Percentiles rank a stretch among this genome's conserved stretches.
phyloP scores from a whole-genome alignment of 64 coral and sea anemone species.

The Catalaphyllia jardinei region DNA sequence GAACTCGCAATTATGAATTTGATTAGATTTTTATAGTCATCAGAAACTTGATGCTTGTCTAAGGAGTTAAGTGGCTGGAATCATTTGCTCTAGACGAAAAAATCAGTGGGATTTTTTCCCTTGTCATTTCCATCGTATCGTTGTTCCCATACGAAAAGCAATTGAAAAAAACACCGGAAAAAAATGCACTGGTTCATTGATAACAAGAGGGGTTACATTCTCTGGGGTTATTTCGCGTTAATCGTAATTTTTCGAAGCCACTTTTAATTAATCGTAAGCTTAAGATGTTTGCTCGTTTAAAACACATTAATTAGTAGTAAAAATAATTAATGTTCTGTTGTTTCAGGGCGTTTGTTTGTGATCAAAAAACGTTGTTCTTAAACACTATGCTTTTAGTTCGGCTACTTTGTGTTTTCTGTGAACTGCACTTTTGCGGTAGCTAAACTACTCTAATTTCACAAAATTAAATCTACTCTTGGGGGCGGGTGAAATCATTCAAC shows the following conservation, averaged over 20 bases:
- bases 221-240: neutral
- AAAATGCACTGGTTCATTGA: neutral
- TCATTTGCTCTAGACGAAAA: neutral
- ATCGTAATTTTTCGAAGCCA: neutral
- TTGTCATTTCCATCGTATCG: too few relatives aligned
- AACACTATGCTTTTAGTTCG: neutral
- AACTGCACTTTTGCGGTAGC: neutral
- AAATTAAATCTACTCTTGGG: neutral
- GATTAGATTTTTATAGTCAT: neutral
- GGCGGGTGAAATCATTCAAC: neutral
- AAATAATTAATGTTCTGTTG: neutral
- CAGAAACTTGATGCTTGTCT: neutral
- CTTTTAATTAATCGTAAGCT: neutral
- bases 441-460: neutral
- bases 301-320: conserved; percentile 14
- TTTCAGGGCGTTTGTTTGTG: neutral
- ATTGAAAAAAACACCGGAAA: neutral
- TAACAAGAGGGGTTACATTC: neutral
- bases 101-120: too few relatives aligned
- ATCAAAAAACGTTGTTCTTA: neutral
- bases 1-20: too few relatives aligned
- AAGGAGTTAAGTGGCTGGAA: neutral
- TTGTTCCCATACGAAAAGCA: too few relatives aligned
- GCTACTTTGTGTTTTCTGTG: neutral
- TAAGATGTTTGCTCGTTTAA: neutral